Evolutionary conservation across 1,140 invertebrate genomes (phyloP), one percentile per base, ranked within the genome.

Genomic region (Ridgeia piscesae): DNA sequence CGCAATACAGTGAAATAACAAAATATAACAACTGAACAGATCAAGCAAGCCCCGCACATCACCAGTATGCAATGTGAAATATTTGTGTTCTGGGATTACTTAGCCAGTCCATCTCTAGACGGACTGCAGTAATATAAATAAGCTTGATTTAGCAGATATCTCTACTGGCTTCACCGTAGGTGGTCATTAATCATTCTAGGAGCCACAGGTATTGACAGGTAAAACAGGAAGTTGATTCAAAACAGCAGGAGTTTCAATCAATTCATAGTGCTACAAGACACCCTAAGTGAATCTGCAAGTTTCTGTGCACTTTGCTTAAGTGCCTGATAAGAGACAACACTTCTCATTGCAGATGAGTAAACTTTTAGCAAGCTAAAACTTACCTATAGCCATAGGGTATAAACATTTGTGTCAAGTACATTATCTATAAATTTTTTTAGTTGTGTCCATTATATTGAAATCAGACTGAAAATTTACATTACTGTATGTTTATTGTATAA

Each of bases 201-300:
- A 77, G 58, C 58, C 58, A 77, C 27, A 77, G 58, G 58, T 77
- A 77, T 27, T 77, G 58, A 77, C 58, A 77, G 58, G 27, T 31
- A 77, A 31, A 77, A 17, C 58, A 77, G 58, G 58, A 77, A 77
- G 58, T 77, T 77, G 58, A 77, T 77, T 8, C 58, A 77, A 77
- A 77, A 31, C 58, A 77, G 58, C 58, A 77, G 58, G 58, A 77
- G 58, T 77, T 77, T 77, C 58, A 77, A 77, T 77, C 58, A 77
- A 77, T 77, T 77, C 27, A 77, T 77, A 77, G 58, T 77, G 58
- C 58, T 77, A 77, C 58, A 77, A 77, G 58, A 77, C 58, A 77
- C 58, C 27, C 17, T 77, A 77, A 77, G 58, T 77, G 58, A 77
- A 77, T 21, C 58, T 77, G 0, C 58, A 77, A 77, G 17, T 27